Percentiles rank a stretch among this genome's conserved stretches.
Conservation (phyloP, 2,888 invertebrate genomes). For the Norana najaformis region DNA sequence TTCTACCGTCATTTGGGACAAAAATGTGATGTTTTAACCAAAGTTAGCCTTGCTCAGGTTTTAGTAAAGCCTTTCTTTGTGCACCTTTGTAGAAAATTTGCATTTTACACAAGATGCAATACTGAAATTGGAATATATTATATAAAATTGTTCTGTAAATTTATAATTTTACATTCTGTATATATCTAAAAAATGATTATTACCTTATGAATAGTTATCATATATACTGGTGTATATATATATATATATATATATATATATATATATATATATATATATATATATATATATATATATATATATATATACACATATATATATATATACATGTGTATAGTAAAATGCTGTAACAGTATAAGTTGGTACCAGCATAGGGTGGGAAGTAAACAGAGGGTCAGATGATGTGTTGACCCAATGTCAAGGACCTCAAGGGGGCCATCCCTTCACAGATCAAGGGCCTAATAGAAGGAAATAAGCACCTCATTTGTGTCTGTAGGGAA, state of each 20-base stretch:
- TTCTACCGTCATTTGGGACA: conserved; percentile 1
- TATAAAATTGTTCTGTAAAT: background rate
- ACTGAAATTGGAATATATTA: background rate
- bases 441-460: background rate
- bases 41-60: background rate
- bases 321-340: background rate
- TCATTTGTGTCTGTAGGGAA: background rate
- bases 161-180: background rate
- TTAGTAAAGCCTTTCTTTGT: background rate
- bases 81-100: background rate
- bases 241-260: background rate
- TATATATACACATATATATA: background rate
- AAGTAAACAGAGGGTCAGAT: too few relatives aligned
- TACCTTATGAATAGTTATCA: too few relatives aligned
- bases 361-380: background rate
- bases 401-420: background rate
- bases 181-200: background rate
- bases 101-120: background rate
- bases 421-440: background rate
- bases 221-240: too few relatives aligned
- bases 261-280: background rate
- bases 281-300: background rate
- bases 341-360: background rate
- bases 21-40: background rate
- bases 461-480: background rate